These are phyloP conservation scores for Coranthus polyacanthus DNA, from an alignment of 2,797 vertebrate species.

Conservation along the genomic window DNA sequence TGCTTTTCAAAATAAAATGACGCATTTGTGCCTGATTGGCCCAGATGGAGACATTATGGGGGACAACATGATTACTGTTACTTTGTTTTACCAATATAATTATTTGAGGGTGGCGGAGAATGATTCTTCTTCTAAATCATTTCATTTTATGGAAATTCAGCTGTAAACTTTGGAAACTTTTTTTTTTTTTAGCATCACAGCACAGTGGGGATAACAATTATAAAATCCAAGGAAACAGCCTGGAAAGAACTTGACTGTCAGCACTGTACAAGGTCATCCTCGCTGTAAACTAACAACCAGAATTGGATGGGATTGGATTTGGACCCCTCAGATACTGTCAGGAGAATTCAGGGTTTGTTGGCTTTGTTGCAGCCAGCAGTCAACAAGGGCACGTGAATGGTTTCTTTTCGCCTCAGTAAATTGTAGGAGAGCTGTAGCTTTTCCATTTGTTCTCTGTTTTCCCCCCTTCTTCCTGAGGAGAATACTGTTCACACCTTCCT, in stretches of 20 bases:
- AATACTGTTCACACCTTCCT: slow-evolving; percentile 57
- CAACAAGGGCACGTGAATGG: slow-evolving; percentile 53
- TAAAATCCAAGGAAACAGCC: slow-evolving; percentile 39
- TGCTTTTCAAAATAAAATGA: slow-evolving; percentile 67
- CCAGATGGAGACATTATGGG: slow-evolving; percentile 71
- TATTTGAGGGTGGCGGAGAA: slow-evolving; percentile 17
- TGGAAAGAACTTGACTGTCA: slow-evolving; percentile 64
- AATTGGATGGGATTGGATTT: slow-evolving; percentile 54
- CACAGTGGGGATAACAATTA: slow-evolving; percentile 43
- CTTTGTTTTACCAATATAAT: slow-evolving; percentile 49
- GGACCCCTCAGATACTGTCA: slow-evolving; percentile 60
- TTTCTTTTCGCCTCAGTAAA: slow-evolving; percentile 50
- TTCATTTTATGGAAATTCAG: slow-evolving; percentile 38
- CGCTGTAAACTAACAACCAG: slow-evolving; percentile 54
- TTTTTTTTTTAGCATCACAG: slow-evolving; percentile 11
- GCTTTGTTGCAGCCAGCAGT: slow-evolving; percentile 48
- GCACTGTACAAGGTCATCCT: slow-evolving; percentile 58
- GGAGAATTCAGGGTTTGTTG: slow-evolving; percentile 69
- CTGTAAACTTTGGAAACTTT: slow-evolving; percentile 42
- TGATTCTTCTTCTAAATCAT: slow-evolving; percentile 36
- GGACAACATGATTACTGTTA: slow-evolving; percentile 46
- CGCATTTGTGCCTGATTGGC: slow-evolving; percentile 65
- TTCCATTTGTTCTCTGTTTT: slow-evolving; percentile 25
- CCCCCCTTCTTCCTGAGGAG: slow-evolving; percentile 22
- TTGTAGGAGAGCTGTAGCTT: slow-evolving; percentile 30